Conservation (phyloP, 2,888 invertebrate species). For the Thyatira batis region DNA sequence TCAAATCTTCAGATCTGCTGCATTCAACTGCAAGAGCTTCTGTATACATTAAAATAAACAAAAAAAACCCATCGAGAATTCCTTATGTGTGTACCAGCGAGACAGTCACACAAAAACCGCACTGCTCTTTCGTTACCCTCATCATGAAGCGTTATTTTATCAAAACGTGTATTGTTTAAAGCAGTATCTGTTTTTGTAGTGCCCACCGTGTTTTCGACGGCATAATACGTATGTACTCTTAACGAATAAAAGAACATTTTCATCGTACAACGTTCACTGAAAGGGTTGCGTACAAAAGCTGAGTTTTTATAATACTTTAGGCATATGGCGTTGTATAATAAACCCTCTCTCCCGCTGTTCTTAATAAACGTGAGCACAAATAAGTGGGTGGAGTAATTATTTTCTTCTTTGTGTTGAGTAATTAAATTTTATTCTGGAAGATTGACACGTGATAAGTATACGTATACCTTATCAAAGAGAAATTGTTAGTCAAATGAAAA, state of each 20-base stretch:
- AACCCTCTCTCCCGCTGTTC: constrained; percentile 50
- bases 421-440: not conserved
- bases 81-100: not conserved
- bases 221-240: constrained; percentile 54
- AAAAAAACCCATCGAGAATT: not conserved
- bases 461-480: too few relatives aligned
- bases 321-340: constrained; percentile 55
- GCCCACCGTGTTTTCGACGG: constrained; percentile 58
- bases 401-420: constrained; percentile 12
- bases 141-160: constrained; percentile 60
- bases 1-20: not conserved
- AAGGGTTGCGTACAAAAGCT: constrained; percentile 71
- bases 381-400: constrained; percentile 59
- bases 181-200: constrained; percentile 65
- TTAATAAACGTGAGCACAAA: constrained; percentile 54
- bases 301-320: constrained; percentile 73
- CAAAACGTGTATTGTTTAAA: constrained; percentile 71
- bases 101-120: not conserved
- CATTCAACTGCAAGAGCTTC: not conserved
- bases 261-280: constrained; percentile 56
- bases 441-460: not conserved
- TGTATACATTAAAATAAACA: not conserved
- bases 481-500: too few relatives aligned
- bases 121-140: not conserved
- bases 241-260: constrained; percentile 73